Conservation (phyloP, 2,797 vertebrate species). For the Orientallactaga sibirica region DNA sequence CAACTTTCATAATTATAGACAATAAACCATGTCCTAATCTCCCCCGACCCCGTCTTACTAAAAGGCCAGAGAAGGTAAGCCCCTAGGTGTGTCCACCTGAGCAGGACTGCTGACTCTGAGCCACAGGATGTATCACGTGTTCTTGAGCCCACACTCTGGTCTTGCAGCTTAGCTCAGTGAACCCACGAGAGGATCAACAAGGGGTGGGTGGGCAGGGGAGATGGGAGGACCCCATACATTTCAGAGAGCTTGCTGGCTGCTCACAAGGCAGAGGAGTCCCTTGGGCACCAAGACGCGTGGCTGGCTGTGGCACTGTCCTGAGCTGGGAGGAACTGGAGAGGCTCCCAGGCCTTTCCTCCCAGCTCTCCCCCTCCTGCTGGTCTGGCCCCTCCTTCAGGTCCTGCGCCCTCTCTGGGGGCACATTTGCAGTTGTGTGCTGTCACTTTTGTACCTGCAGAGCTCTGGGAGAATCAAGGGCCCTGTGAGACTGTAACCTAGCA, state of each 20-base stretch:
- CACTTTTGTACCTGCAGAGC: not conserved
- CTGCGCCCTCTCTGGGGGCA: accelerated
- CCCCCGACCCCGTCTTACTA: too few relatives aligned
- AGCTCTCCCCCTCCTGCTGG: accelerated
- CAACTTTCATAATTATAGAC: too few relatives aligned
- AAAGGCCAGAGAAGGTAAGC: too few relatives aligned
- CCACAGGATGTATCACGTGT: not conserved
- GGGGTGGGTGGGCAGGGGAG: too few relatives aligned
- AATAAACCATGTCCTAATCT: too few relatives aligned
- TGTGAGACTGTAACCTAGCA: not conserved
- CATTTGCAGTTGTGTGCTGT: accelerated
- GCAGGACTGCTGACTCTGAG: accelerated
- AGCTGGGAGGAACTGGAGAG: not conserved
- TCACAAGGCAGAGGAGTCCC: accelerated
- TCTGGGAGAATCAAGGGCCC: not conserved
- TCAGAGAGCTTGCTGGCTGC: accelerated
- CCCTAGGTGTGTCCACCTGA: accelerated
- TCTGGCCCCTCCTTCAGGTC: accelerated
- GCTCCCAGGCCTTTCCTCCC: accelerated
- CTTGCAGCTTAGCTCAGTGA: not conserved
- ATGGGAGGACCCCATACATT: accelerated
- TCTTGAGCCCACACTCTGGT: accelerated
- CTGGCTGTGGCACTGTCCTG: accelerated
- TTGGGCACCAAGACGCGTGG: accelerated
- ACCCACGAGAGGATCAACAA: accelerated